phyloP scores from a whole-genome alignment of 53 echinoderm and acorn worm genomes.

The Apostichopus leukothele region DNA sequence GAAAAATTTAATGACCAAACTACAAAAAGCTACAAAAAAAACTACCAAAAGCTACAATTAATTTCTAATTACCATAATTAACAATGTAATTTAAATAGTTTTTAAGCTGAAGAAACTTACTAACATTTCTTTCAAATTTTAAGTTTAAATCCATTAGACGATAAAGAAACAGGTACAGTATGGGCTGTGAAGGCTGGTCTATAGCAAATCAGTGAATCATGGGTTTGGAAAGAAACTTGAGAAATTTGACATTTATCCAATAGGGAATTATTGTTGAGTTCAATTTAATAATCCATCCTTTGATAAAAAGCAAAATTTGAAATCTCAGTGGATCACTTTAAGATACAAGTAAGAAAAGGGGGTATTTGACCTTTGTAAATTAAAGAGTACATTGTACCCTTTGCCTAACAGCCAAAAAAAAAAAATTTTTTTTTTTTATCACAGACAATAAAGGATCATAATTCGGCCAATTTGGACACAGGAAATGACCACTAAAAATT shows the following conservation, averaged over 20 bases:
- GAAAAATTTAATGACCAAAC: too few species aligned
- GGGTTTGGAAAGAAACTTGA: neutral
- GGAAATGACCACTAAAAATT: conserved; percentile 29
- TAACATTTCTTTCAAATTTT: too few species aligned
- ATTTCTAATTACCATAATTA: too few species aligned
- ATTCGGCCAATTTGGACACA: conserved; percentile 41
- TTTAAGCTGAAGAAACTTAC: too few species aligned
- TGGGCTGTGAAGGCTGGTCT: too few species aligned
- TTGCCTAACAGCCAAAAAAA: neutral
- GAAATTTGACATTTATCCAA: neutral
- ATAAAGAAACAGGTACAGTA: too few species aligned
- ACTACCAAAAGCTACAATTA: too few species aligned
- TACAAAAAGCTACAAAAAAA: too few species aligned
- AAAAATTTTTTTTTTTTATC: neutral
- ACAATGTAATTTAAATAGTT: too few species aligned
- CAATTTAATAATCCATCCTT: neutral
- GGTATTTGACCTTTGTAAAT: neutral
- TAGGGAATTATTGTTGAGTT: conserved; percentile 11
- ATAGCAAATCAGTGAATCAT: too few species aligned
- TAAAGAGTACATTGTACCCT: neutral
- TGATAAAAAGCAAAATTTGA: conserved; percentile 4
- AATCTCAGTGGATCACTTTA: conserved; percentile 24
- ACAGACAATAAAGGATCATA: neutral
- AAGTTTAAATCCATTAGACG: too few species aligned
- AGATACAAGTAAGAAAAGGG: neutral